A percentile compares a stretch with the other conserved stretches of the same genome.
phyloP scores from a whole-genome alignment of 2,113 vertebrate species.

The Pseudorhombus dupliciocellatus region DNA sequence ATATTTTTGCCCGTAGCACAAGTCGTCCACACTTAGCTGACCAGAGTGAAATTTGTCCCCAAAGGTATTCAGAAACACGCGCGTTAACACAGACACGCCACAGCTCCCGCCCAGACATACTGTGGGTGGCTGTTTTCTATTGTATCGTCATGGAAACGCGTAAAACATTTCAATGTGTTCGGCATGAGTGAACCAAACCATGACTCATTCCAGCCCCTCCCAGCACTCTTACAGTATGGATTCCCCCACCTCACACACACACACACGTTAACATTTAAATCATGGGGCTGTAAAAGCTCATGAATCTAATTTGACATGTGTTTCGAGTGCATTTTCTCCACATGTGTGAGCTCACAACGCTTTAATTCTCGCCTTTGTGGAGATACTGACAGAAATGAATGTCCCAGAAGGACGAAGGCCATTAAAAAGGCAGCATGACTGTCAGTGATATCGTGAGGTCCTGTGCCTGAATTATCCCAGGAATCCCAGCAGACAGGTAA shows the following conservation, averaged over 20 bases:
- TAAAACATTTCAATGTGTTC: conserved; percentile 81
- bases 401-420: conserved; percentile 5
- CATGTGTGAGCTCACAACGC: neutral
- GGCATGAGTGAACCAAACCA: conserved; percentile 67
- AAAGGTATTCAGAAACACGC: neutral
- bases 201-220: conserved; percentile 78
- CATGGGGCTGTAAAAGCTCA: neutral
- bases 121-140: conserved; percentile 70
- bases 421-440: conserved; percentile 8
- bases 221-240: conserved; percentile 36
- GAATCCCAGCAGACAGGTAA: conserved; percentile 63
- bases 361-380: neutral
- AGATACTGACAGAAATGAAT: conserved; percentile 9
- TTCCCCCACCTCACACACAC: conserved; percentile 19
- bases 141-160: conserved; percentile 71
- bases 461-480: conserved; percentile 27
- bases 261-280: conserved; percentile 2
- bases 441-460: conserved; percentile 15
- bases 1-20: neutral
- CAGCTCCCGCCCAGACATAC: conserved; percentile 22
- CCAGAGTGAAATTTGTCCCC: neutral
- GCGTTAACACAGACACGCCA: conserved; percentile 13
- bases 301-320: neutral
- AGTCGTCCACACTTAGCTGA: neutral
- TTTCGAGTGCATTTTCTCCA: conserved; percentile 14